Evolutionary conservation across 1,140 invertebrate genomes (phyloP), one percentile per base, ranked within the genome.

Genomic region (Rhopalosiphum padi): DNA sequence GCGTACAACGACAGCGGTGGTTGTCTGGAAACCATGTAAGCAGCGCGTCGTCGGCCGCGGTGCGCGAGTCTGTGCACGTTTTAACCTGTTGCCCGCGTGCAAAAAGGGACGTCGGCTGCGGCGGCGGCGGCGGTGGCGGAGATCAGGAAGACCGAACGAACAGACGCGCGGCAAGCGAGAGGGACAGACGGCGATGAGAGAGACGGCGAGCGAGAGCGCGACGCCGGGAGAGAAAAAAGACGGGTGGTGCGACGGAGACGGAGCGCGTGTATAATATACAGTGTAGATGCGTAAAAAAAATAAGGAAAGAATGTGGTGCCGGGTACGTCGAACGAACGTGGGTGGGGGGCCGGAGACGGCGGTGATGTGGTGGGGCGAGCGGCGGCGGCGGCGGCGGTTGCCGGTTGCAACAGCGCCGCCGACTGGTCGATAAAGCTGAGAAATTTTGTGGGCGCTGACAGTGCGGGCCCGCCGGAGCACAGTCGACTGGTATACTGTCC

Each of bases 391-490:
- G 82, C 82, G 91, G 91, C 82, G 91, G 91, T 93, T 91, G 90
- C 90, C 90, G 90, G 90, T 91, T 93, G 91, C 91, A 93, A 93
- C 91, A 93, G 91, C 91, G 91, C 91, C 91, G 91, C 46, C 91
- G 91, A 93, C 91, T 85, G 91, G 91, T 93, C 91, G 91, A 93
- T 93, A 93, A 93, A 93, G 91, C 91, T 93, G 91, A 93, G 91
- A 93, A 93, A 93, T 93, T 93, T 93, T 46, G 91, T 93, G 91
- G 91, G 91, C 91, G 91, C 91, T 93, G 91, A 93, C 91, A 93
- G 91, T 93, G 91, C 91, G 91, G 91, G 77, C 91, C 91, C 91
- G 91, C 82, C 91, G 91, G 91, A 93, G 82, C 91, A 41, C 91
- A 93, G 91, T 85, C 91, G 91, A 93, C 91, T 37, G 91, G 77